Evolutionary conservation across 2,888 invertebrate species (phyloP).

Genomic region (Orchestes rusci): DNA sequence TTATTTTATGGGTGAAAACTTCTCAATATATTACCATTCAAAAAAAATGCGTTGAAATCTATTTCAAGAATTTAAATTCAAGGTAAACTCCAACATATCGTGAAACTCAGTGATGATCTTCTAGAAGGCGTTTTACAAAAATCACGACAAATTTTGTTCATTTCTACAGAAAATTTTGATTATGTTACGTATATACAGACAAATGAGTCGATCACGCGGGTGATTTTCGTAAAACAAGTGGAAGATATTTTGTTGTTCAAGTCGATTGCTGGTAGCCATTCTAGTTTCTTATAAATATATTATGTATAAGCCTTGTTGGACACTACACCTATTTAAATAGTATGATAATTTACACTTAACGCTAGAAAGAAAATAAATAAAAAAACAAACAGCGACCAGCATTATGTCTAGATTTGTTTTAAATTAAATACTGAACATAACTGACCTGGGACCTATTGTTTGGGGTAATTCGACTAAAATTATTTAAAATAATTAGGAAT

Average conservation of each 20-base stretch:
- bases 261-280: no score
- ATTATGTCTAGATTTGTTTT: slow-evolving; percentile 5
- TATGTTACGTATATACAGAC: slow-evolving; percentile 17
- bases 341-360: slow-evolving; percentile 11
- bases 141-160: slow-evolving; percentile 3
- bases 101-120: no score
- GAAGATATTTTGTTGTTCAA: slow-evolving; percentile 2
- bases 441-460: slow-evolving; percentile 9
- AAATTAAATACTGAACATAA: slow-evolving; percentile 9
- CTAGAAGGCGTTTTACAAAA: no score
- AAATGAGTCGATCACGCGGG: background rate
- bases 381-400: slow-evolving; percentile 15
- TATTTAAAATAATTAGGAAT: slow-evolving; percentile 3
- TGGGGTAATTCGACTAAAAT: no score
- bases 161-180: slow-evolving; percentile 20
- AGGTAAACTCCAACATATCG: no score
- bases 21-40: no score
- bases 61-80: no score
- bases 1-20: no score
- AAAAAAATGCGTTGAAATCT: no score
- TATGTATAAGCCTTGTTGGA: background rate
- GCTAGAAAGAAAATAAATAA: slow-evolving; percentile 5
- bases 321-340: background rate
- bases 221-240: slow-evolving; percentile 7
- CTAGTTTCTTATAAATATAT: no score